A percentile compares a stretch with the other conserved stretches of the same genome.
These are phyloP conservation scores for Acromyrmex heyeri DNA, from an alignment of 1,140 invertebrate species.

Conservation along the genomic window DNA sequence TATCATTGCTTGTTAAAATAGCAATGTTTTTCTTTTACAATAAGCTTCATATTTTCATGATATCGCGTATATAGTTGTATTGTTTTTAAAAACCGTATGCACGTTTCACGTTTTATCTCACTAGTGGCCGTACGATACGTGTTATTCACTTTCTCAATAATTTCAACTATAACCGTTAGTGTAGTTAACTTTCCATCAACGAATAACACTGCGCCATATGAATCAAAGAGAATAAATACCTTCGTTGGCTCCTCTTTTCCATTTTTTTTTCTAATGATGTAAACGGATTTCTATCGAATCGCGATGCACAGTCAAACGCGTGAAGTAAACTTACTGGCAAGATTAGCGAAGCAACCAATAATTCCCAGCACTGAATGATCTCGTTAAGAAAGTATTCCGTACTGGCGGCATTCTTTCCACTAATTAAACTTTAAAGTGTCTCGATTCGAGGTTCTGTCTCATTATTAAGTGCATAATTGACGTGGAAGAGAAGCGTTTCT, in stretches of 20 bases:
- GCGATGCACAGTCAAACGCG: constrained; percentile 45
- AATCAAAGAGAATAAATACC: not conserved
- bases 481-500: constrained; percentile 68
- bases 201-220: not conserved
- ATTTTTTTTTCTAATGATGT: constrained; percentile 50
- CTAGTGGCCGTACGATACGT: constrained; percentile 9
- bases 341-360: constrained; percentile 67
- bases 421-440: constrained; percentile 80
- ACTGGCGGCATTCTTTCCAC: constrained; percentile 69
- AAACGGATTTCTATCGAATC: constrained; percentile 19
- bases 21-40: constrained; percentile 50
- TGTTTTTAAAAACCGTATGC: constrained; percentile 24
- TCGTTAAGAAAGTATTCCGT: constrained; percentile 80
- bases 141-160: constrained; percentile 41
- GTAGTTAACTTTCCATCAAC: constrained; percentile 27
- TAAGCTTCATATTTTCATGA: constrained; percentile 45
- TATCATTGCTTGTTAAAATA: constrained; percentile 39
- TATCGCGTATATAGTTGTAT: constrained; percentile 39
- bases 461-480: constrained; percentile 80
- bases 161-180: constrained; percentile 36
- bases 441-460: constrained; percentile 63
- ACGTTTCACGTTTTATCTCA: constrained; percentile 34
- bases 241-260: not conserved
- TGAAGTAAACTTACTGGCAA: constrained; percentile 25
- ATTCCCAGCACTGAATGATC: constrained; percentile 75